A percentile compares a stretch with the other conserved stretches of the same genome.
phyloP scores from a whole-genome alignment of 1,140 invertebrate genomes.

The Phenacoccus solenopsis region DNA sequence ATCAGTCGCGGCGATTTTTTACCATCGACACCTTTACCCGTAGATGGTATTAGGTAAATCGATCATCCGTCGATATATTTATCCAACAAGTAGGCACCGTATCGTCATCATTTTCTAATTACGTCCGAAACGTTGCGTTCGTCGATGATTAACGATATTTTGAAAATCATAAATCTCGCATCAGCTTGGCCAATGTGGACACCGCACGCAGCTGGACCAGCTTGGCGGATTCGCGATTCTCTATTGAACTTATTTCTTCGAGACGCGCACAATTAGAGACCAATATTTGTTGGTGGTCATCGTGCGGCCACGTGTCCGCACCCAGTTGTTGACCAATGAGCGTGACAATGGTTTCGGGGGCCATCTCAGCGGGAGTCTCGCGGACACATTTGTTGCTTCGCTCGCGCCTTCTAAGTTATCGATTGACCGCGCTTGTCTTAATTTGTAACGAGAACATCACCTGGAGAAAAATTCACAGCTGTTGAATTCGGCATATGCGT shows the following conservation, averaged over 20 bases:
- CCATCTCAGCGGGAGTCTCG: not conserved
- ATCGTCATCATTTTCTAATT: too few species aligned
- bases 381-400: constrained; percentile 9
- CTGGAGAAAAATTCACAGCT: constrained; percentile 4
- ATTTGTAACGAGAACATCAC: not conserved
- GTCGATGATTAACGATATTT: not conserved
- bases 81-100: too few species aligned
- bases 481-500: too few species aligned
- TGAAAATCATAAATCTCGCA: not conserved
- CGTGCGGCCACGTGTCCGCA: not conserved
- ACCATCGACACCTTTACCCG: too few species aligned
- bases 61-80: not conserved
- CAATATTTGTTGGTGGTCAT: not conserved
- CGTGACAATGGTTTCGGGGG: not conserved
- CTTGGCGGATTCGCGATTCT: not conserved
- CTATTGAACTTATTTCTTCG: constrained; percentile 3
- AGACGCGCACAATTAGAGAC: not conserved
- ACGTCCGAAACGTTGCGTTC: not conserved
- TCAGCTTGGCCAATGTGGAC: too few species aligned
- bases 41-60: not conserved
- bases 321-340: not conserved
- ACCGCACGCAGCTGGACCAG: too few species aligned
- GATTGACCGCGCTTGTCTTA: constrained; percentile 9
- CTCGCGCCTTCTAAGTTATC: not conserved
- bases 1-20: too few species aligned